Evolutionary conservation across 2,797 vertebrate genomes (phyloP).

Genomic region (Myripristis jacobus): DNA sequence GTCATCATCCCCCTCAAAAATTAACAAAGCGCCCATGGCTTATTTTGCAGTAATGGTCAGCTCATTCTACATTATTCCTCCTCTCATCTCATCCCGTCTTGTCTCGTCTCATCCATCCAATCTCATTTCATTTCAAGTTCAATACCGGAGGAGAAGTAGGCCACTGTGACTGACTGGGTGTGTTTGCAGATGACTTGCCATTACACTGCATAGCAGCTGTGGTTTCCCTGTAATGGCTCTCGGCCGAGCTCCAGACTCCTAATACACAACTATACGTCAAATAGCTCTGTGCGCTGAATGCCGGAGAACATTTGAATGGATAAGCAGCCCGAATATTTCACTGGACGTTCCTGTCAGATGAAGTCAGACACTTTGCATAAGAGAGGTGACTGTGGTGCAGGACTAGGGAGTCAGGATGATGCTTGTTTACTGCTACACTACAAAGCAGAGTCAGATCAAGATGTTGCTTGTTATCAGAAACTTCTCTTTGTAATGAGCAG

Average conservation of each 20-base stretch:
- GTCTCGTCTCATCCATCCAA: no score
- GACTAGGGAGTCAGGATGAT: constrained; percentile 7
- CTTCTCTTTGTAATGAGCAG: constrained; percentile 27
- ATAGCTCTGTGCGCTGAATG: constrained; percentile 18
- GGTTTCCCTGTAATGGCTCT: not conserved
- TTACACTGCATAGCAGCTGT: constrained; percentile 25
- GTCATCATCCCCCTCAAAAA: no score
- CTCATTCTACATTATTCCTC: no score
- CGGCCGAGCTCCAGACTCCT: constrained; percentile 4
- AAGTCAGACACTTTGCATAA: constrained; percentile 41
- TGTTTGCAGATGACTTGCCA: constrained; percentile 44
- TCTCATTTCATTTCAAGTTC: not conserved
- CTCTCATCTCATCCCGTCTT: no score
- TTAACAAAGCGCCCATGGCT: no score
- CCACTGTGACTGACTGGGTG: constrained; percentile 37
- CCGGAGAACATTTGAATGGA: constrained; percentile 39
- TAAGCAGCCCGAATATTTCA: constrained; percentile 34
- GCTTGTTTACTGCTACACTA: no score
- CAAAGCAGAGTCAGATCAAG: constrained; percentile 4
- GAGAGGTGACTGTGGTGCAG: constrained; percentile 8
- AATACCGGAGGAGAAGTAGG: constrained; percentile 48
- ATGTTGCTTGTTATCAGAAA: constrained; percentile 29
- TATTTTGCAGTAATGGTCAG: not conserved
- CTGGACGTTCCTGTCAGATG: constrained; percentile 56
- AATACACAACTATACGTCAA: constrained; percentile 6